Evolutionary conservation across 1,140 invertebrate species (phyloP), one percentile per base, ranked within the genome.

Genomic region (Drosophila truncata): DNA sequence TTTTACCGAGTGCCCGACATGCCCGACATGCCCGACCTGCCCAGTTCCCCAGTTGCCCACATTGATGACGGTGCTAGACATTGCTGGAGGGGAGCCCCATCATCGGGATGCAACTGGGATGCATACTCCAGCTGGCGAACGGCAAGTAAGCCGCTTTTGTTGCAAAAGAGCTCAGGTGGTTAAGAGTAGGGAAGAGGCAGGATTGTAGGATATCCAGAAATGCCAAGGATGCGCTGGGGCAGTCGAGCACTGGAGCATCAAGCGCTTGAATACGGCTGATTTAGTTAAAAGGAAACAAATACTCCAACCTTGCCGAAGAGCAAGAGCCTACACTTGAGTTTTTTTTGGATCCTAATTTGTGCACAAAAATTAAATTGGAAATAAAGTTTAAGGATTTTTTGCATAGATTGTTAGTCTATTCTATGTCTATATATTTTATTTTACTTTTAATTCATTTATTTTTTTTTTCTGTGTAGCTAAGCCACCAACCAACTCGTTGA

Each of bases 261-360:
- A 74, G 9, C 39, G 77, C 73, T 88, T 81, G 64, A 88, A 81
- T 90, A 66, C 65, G 63, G 61, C 77, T 88, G 80, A 83, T 74
- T 87, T 84, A 72, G 84, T 84, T 84, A 84, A 80, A 80, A 58
- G 80, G 67, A 81, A 88, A 75, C 85, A 87, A 88, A 75, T 86
- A 85, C 74, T 61, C 54, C 42, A 31, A 35, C 42, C 23, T 44
- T 20, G n/a, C 25, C n/a, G 39, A 63, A n/a, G 37, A 37, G 35
- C 47, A 35, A 39, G 44, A 44, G 23, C 20, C 31, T 55, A 55
- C 57, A 73, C 37, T 52, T n/a, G 1, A 33, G 33, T 41, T 18
- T 67, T 14, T 25, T 60, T 23, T 35, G 3, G 2, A 35, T 29
- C 10, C 37, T 16, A 16, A 20, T 54, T 35, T 23, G 20, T 16